Evolutionary conservation across 2,797 vertebrate species (phyloP).

Genomic region (Sparidentex hasta): DNA sequence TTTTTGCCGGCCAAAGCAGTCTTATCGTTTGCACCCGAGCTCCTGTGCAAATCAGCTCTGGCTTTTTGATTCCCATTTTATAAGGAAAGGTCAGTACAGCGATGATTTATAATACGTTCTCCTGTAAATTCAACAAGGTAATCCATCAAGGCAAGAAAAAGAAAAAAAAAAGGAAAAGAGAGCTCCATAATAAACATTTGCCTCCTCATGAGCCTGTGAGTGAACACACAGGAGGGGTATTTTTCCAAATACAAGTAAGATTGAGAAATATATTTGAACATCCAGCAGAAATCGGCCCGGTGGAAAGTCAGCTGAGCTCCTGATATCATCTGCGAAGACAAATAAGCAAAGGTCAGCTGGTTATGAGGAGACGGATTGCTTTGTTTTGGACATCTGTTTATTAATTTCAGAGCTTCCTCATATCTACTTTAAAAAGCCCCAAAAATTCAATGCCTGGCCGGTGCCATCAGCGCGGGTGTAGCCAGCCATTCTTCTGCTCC

Average conservation of each 20-base stretch:
- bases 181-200: constrained; percentile 69
- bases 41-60: constrained; percentile 63
- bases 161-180: too few species aligned
- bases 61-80: constrained; percentile 77
- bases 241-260: constrained; percentile 46
- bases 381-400: constrained; percentile 63
- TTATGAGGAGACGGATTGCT: constrained; percentile 41
- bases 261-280: constrained; percentile 53
- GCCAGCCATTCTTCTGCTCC: constrained; percentile 64
- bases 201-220: constrained; percentile 52
- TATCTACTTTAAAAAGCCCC: constrained; percentile 42
- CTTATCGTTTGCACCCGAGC: constrained; percentile 47
- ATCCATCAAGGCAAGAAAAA: constrained; percentile 74
- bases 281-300: constrained; percentile 13
- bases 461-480: constrained; percentile 17
- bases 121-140: constrained; percentile 77
- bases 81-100: constrained; percentile 78
- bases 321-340: constrained; percentile 17
- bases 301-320: constrained; percentile 20
- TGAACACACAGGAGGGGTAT: constrained; percentile 48
- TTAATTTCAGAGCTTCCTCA: constrained; percentile 47
- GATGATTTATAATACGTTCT: constrained; percentile 79
- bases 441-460: constrained; percentile 31
- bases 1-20: constrained; percentile 45
- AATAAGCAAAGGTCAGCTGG: constrained; percentile 19